Evolutionary conservation across 2,888 invertebrate species (phyloP).

Genomic region (Hemistola chrysoprasaria): DNA sequence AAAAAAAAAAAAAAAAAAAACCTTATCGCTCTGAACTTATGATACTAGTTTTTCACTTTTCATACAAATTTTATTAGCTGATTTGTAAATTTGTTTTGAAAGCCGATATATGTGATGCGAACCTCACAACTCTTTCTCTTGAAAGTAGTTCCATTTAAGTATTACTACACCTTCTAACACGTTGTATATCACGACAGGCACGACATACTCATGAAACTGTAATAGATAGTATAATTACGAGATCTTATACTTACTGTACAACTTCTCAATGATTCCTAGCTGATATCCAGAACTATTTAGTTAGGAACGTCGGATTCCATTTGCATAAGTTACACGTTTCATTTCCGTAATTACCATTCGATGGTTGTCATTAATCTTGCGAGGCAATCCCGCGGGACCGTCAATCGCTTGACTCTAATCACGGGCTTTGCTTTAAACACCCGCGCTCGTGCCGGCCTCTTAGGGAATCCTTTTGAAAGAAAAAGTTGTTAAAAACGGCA

Average conservation of each 20-base stretch:
- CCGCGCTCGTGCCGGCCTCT: slow-evolving; percentile 55
- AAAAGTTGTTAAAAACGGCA: slow-evolving; percentile 72
- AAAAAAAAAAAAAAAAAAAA: too few species aligned
- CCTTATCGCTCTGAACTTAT: too few species aligned
- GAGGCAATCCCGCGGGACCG: slow-evolving; percentile 56
- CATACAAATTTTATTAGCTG: too few species aligned
- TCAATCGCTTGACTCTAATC: slow-evolving; percentile 68
- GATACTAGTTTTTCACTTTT: too few species aligned
- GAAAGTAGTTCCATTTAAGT: too few species aligned
- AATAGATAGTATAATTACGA: too few species aligned
- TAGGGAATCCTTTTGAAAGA: slow-evolving; percentile 66
- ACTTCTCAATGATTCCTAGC: slow-evolving; percentile 23
- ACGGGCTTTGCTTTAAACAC: slow-evolving; percentile 64
- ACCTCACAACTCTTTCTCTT: too few species aligned
- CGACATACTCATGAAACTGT: too few species aligned
- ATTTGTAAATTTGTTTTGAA: too few species aligned
- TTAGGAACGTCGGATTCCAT: slow-evolving; percentile 50
- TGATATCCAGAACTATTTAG: slow-evolving; percentile 53
- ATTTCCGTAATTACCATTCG: slow-evolving; percentile 66
- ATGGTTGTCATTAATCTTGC: slow-evolving; percentile 66
- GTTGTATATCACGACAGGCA: too few species aligned
- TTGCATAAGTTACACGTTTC: slow-evolving; percentile 70
- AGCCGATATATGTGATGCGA: too few species aligned
- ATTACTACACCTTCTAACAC: too few species aligned
- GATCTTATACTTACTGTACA: slow-evolving; percentile 9